Evolutionary conservation across 2,113 vertebrate species (phyloP), one percentile per base, ranked within the genome.

Genomic region (Syrmaticus mikado): DNA sequence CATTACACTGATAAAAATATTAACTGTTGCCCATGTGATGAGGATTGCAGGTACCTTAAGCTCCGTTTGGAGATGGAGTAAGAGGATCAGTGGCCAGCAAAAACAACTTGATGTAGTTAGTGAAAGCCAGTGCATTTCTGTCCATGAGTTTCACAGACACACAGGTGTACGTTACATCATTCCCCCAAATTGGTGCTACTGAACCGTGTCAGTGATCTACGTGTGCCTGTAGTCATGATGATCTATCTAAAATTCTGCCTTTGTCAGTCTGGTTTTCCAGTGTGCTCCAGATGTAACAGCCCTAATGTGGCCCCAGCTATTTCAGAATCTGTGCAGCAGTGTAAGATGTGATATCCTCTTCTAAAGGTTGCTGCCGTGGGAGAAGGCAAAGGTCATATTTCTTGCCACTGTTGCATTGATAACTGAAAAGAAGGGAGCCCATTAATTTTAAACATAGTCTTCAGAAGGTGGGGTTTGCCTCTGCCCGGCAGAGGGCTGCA

Each of bases 171-270:
- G 2, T 32, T 30, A 17, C 64, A 15, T 55, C 45, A 1, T 19
- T 36, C 48, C 52, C 17, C 27, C 55, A 13, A 32, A 13, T 8
- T 8, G 22, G 5, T 38, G 60, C 70, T 43, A 2, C 53, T 3
- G 1, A 4, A 8, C 15, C 73, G 52, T 60, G 46, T 24, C 30
- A 46, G 78, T 40, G 67, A 60, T 30, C 40, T 41, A 3, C 21
- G 1, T 4, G 2, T 11, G 16, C 43, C 71, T 5, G 0, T 32
- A 30, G 74, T 4, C 30, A 16, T 48, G 57, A 2, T 0, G 1
- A 32, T 41, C 58, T 36, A 15, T 10, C 57, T 52, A 55, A 40
- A 36, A 41, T 27, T 28, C 45, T 91, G 53, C 58, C 41, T 32
- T 20, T 46, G 25, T 60, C 40, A 46, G 2, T 19, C 76, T 82